These are phyloP conservation scores for Liasis olivaceus DNA, from an alignment of 2,797 vertebrate species.

Conservation along the genomic window DNA sequence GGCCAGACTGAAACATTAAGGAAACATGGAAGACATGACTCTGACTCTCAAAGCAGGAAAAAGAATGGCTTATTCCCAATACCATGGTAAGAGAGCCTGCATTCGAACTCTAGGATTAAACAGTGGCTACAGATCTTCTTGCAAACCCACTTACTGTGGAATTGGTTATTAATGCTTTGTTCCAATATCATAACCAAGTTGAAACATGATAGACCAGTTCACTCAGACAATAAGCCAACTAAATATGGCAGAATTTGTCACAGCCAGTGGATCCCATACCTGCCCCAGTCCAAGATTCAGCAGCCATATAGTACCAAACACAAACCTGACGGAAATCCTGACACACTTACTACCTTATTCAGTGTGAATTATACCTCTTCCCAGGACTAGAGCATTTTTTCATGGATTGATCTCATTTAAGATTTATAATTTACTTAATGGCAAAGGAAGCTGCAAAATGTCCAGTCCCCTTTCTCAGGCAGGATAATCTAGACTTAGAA, in stretches of 20 bases:
- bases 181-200: background rate
- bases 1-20: background rate
- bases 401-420: background rate
- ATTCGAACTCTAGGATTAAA: background rate
- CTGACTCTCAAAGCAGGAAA: background rate
- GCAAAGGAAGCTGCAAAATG: background rate
- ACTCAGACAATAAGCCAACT: background rate
- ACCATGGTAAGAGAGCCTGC: background rate
- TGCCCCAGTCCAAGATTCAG: background rate
- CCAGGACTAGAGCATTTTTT: background rate
- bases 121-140: background rate
- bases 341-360: background rate
- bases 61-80: background rate
- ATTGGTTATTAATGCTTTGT: background rate
- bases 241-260: background rate
- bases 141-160: background rate
- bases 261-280: background rate
- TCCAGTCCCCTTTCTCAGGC: background rate
- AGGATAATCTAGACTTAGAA: background rate
- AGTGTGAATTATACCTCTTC: background rate
- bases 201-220: background rate
- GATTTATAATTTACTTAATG: background rate
- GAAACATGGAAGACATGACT: background rate
- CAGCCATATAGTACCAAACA: background rate
- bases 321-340: background rate